Base-by-base conservation (phyloP, 2,113 vertebrate genomes). In the Cygnus buccinator region DNA sequence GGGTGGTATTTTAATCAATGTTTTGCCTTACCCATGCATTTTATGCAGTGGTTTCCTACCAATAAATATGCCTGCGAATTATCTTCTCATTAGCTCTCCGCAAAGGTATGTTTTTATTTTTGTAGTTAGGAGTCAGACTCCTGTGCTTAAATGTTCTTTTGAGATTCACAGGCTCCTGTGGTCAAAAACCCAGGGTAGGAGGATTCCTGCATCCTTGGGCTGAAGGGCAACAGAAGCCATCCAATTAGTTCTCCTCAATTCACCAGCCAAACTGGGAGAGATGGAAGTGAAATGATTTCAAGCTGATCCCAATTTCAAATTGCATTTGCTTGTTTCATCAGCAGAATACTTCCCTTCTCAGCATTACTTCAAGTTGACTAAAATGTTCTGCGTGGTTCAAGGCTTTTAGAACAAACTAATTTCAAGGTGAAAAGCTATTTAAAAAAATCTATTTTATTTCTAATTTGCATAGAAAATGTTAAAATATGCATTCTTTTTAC, bases 1-100 rank as follows among this genome's bases (percentile, higher is more conserved):
- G 84, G 93, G 94, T 90, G 93, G 91, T 72, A 89, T 91, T 95
- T 94, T 89, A 91, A 91, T 83, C 80, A 72, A 68, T 75, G 48
- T 59, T 78, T 79, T 92, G 82, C 57, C 75, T 84, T 92, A 74
- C 35, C 28, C 59, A 5, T 66, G 54, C 63, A 58, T 84, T 87
- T 93, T 93, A 61, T 77, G 68, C 58, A 52, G 78, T 6, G 2
- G 67, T 84, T 97, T 95, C 87, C 89, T 74, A 74, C 85, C 72
- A 85, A 93, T 59, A 89, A 93, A 62, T 58, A 55, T 79, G 39
- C 58, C 66, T 73, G 43, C 9, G 74, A 87, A 92, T 95, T 94
- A 95, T 77, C 78, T 83, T 91, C 88, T 75, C 78, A 75, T 91
- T 85, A 57, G 22, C 59, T 61, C 80, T 91, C 81, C 78, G 52